These are phyloP conservation scores for Leptodactylus fuscus DNA, from an alignment of 2,113 vertebrate genomes.

Conservation along the genomic window DNA sequence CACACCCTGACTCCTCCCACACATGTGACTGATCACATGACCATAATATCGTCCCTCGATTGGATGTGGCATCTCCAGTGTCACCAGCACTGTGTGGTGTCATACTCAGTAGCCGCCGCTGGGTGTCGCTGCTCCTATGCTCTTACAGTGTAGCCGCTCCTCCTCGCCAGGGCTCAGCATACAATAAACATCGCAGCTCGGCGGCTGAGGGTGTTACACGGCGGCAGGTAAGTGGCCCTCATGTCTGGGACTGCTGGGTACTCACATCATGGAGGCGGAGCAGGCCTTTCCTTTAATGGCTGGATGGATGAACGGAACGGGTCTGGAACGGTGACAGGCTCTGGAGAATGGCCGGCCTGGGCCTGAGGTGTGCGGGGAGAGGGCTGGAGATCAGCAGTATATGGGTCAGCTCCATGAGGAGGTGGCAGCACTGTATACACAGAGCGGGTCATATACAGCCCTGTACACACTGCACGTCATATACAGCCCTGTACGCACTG, in stretches of 20 bases:
- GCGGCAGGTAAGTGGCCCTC: background rate
- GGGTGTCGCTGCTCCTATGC: background rate
- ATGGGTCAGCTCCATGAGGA: too few species aligned
- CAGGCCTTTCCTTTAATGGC: background rate
- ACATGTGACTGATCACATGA: background rate
- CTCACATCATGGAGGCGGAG: background rate
- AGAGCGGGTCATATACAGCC: too few species aligned
- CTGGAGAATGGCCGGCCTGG: background rate
- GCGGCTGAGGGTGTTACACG: background rate
- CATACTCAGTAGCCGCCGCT: background rate
- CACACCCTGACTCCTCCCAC: background rate
- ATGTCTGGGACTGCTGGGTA: background rate
- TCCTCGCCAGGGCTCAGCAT: background rate
- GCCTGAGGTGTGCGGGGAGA: background rate
- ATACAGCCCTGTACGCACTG: too few species aligned
- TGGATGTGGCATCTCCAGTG: too few species aligned
- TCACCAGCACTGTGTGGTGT: background rate
- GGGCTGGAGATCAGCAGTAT: too few species aligned
- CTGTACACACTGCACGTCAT: too few species aligned
- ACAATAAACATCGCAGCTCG: background rate
- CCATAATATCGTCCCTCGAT: background rate
- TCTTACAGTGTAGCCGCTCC: background rate
- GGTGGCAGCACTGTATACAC: too few species aligned
- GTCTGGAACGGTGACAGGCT: background rate
- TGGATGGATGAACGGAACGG: background rate